Base-by-base conservation (phyloP, 2,888 invertebrate genomes). In the Plebejus argus region DNA sequence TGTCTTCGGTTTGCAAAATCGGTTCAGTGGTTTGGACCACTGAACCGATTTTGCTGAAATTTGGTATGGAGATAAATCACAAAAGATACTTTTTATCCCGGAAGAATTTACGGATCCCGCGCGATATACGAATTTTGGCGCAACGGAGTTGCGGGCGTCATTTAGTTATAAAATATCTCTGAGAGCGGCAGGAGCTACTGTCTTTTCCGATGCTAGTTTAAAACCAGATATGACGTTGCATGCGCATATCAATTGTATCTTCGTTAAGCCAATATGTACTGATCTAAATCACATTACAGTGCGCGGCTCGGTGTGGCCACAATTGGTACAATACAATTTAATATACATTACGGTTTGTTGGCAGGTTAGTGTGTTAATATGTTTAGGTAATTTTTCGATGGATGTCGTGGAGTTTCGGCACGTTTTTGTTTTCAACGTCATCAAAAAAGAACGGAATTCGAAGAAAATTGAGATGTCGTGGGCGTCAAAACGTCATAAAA, bases 261-360 rank as follows among this genome's bases (percentile, higher is more conserved):
- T 72, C 72, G 20, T 72, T 72, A 10, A 5, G 45, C 20, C 45
- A 72, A 72, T 23, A 23, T n/a, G 18, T 71, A 61, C 61, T 23
- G 61, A 66, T 66, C 66, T 66, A 66, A 66, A 66, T 33, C 66
- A 66, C 28, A 66, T 66, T 66, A 66, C 66, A 66, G 5, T 10
- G 23, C 28, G 12, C 15, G 1, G 28, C 66, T 39, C 33, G 33
- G 35, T 35, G 45, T 28, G 49, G 53, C 8, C 28, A 74, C 74
- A 74, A 74, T 72, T 45, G 72, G 23, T 45, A 12, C 49, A 72
- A 45, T 74, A 23, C 23, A 74, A 72, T 74, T 74, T 74, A 74
- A 74, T 53, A 74, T 28, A 53, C 74, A 74, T 74, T 53, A 74
- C 49, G 5, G 6, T 74, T 74, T 18, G 74, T 49, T 53, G 28